Conservation (phyloP, 2,797 vertebrate species). For the Helostoma temminkii region DNA sequence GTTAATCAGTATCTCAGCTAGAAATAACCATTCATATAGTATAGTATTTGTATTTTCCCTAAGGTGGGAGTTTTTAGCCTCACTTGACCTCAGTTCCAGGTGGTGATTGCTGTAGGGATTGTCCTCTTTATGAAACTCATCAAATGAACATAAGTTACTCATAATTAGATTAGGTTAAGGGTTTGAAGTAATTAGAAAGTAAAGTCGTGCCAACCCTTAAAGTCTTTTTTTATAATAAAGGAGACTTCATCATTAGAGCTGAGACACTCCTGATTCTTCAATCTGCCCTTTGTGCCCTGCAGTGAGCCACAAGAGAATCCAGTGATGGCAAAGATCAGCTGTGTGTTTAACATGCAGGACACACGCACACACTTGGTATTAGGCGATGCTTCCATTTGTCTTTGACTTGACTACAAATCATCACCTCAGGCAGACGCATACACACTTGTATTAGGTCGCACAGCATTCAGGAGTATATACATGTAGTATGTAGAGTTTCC, state of each 20-base stretch:
- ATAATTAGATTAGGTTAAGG: not conserved
- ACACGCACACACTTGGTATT: conserved; percentile 72
- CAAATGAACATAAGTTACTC: not conserved
- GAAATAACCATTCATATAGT: conserved; percentile 5
- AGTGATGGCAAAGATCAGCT: conserved; percentile 82
- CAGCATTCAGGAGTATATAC: not conserved
- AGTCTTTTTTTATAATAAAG: not conserved
- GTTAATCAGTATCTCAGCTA: not conserved
- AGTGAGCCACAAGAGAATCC: conserved; percentile 74
- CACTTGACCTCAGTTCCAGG: conserved; percentile 17
- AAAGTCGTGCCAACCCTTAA: not conserved
- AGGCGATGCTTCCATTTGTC: conserved; percentile 54
- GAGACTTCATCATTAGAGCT: conserved; percentile 57
- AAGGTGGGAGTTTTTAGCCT: conserved; percentile 7
- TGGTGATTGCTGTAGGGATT: not conserved
- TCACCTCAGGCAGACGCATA: conserved; percentile 9
- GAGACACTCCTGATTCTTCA: conserved; percentile 68
- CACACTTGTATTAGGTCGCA: conserved; percentile 4
- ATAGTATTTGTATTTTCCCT: not conserved
- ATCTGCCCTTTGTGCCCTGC: conserved; percentile 83
- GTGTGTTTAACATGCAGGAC: conserved; percentile 84
- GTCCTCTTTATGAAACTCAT: not conserved
- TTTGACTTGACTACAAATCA: conserved; percentile 73
- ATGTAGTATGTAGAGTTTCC: not conserved
- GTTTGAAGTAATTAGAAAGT: conserved; percentile 12